phyloP scores from a whole-genome alignment of 2,113 vertebrate genomes.

The Propithecus coquereli region DNA sequence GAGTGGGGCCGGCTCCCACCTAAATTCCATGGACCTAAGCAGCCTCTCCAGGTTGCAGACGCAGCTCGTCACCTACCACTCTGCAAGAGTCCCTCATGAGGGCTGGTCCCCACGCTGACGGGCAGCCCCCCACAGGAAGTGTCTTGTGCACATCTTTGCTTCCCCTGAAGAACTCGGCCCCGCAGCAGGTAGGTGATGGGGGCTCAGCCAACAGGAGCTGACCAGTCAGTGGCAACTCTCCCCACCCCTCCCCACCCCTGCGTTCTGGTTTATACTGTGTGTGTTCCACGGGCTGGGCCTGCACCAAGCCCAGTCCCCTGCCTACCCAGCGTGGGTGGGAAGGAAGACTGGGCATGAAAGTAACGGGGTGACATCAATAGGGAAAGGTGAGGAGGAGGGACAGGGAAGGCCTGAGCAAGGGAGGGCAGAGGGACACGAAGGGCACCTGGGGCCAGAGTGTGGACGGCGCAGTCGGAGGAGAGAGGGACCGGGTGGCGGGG shows the following conservation, averaged over 20 bases:
- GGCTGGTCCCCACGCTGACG: neutral
- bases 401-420: neutral
- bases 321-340: neutral
- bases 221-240: neutral
- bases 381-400: neutral
- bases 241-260: rapidly evolving
- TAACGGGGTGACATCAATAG: neutral
- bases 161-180: neutral
- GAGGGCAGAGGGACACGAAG: neutral
- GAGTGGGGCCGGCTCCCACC: neutral
- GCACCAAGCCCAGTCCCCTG: neutral
- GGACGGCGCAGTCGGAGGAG: neutral
- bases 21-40: too few relatives aligned
- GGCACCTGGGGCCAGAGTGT: neutral
- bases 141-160: neutral
- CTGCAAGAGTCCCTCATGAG: neutral
- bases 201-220: neutral
- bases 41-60: neutral
- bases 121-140: neutral
- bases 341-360: neutral
- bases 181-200: neutral
- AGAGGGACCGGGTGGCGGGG: neutral
- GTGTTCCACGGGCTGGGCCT: neutral
- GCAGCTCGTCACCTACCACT: rapidly evolving
- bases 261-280: neutral